Base-by-base conservation (phyloP, 2,113 vertebrate species). In the Antennarius striatus region DNA sequence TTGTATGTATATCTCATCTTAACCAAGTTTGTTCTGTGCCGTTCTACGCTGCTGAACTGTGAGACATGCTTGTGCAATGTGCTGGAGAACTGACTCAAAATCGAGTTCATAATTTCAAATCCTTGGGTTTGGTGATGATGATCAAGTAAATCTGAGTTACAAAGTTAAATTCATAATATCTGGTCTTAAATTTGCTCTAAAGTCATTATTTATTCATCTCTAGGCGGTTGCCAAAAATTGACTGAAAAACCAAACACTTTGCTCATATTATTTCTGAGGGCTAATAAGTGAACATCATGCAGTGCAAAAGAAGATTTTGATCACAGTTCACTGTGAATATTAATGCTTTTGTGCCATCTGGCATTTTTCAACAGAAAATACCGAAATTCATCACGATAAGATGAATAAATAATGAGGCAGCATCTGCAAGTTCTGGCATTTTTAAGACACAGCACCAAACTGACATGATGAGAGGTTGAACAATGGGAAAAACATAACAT, bases 261-360 rank as follows among this genome's bases (percentile, higher is more conserved):
- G 17, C 51, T 53, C 14, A 10, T 53, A 60, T 59, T 30, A 48
- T 17, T 15, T 56, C 50, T 60, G 49, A 40, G 51, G 47, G 2
- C 15, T 32, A 15, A 76, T 43, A 42, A 67, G 40, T 60, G 50
- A 69, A 50, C 58, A 53, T 51, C 54, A 52, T 8, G 60, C 66
- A 49, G 12, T 28, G 63, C 50, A 61, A 51, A 43, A 45, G n/a
- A 51, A 53, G 60, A 81, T 6, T 52, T 50, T 22, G 29, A 66
- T 80, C 52, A 15, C 51, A 17, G 57, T 3, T 13, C 50, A 30
- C 69, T 56, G 46, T 49, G 7, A 30, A 68, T 63, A 11, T 60
- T 10, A 32, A 7, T 39, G 40, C 48, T 46, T 60, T 63, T 42
- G 56, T 36, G 14, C 65, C 71, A 77, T 56, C 71, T 75, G 71